phyloP scores from a whole-genome alignment of 2,888 invertebrate genomes.

The Linnaemya vulpina region DNA sequence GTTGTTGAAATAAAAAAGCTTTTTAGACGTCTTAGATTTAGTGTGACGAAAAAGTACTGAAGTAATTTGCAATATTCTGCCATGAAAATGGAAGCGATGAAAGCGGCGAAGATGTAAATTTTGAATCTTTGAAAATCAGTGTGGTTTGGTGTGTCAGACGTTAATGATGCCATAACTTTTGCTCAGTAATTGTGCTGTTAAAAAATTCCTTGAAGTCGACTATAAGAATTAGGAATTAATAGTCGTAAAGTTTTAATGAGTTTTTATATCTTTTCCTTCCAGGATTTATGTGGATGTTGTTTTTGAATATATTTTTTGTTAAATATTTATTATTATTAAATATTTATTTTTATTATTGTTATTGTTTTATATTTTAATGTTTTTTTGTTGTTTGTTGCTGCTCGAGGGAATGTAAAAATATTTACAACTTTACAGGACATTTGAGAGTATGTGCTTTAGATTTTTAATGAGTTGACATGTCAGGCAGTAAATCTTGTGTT shows the following conservation, averaged over 20 bases:
- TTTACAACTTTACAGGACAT: slow-evolving; percentile 1
- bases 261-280: not conserved
- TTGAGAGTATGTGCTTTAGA: not conserved
- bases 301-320: not conserved
- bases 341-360: not conserved
- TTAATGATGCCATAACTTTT: not conserved
- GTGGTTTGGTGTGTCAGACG: not conserved
- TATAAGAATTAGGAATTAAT: not conserved
- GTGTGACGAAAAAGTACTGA: not conserved
- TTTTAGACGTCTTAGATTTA: not conserved
- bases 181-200: not conserved
- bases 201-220: not conserved
- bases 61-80: not conserved
- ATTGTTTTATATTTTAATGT: too few species aligned
- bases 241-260: not conserved
- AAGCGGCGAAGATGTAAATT: not conserved
- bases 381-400: not conserved
- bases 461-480: not conserved
- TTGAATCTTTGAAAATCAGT: not conserved
- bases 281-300: not conserved
- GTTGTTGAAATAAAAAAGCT: not conserved
- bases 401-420: not conserved
- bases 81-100: not conserved
- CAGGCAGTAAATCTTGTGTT: not conserved
- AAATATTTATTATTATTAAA: not conserved